These are phyloP conservation scores for Erpobdella octoculata DNA, from an alignment of 2,888 invertebrate species.

Conservation along the genomic window DNA sequence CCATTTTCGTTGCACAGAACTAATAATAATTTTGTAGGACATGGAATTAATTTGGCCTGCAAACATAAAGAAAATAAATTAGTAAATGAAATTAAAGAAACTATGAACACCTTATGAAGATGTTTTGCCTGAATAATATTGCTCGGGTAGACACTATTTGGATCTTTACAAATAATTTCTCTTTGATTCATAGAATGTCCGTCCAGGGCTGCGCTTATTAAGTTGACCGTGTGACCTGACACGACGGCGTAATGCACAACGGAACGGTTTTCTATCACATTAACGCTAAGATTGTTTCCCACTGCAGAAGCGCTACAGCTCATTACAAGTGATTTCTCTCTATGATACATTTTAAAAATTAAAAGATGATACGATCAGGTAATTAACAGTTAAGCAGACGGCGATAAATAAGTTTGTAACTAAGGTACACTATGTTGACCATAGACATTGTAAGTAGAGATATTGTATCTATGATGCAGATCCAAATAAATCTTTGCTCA, in stretches of 20 bases:
- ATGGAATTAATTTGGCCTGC: neutral
- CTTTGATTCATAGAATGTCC: constrained; percentile 8
- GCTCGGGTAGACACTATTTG: neutral
- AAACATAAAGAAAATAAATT: neutral
- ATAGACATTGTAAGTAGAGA: no score
- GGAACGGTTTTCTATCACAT: neutral
- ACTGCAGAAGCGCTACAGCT: constrained; percentile 9
- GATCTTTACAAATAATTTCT: constrained; percentile 19
- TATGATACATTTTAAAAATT: no score
- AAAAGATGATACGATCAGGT: no score
- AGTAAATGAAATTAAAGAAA: neutral
- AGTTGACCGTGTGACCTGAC: constrained; percentile 10
- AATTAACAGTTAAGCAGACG: no score
- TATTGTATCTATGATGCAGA: no score
- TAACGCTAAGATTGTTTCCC: neutral
- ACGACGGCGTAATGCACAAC: constrained; percentile 18
- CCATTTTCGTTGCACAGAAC: neutral
- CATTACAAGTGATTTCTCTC: neutral
- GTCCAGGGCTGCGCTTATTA: constrained; percentile 7
- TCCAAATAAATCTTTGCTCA: no score
- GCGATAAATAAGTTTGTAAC: no score
- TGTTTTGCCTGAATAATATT: neutral
- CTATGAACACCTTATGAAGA: neutral
- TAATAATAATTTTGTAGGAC: neutral
- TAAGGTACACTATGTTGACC: no score